Base-by-base conservation (phyloP, 2,888 invertebrate species). In the Hyppa rectilinea region DNA sequence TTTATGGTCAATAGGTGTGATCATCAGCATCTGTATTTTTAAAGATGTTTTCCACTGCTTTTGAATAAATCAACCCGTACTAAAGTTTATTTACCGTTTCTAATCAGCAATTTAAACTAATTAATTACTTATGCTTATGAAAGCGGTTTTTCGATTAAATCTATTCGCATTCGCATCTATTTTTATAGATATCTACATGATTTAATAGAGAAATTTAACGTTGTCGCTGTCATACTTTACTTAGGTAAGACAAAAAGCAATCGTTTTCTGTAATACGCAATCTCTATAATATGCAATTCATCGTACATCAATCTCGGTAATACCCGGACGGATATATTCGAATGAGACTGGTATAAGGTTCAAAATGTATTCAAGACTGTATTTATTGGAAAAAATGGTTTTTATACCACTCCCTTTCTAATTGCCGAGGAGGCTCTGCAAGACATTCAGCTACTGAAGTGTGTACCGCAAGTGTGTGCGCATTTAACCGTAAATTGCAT, bases 211-310 rank as follows among this genome's bases (percentile, higher is more conserved):
- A 74, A 64, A 75, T 45, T 64, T 38, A 26, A 38, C 47, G 20
- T 38, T 64, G 14, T 40, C 36, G 52, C 36, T 64, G 36, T 47
- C 29, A 26, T 40, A 52, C 53, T 61, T 58, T 56, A 47, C 40
- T 45, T 23, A n/a, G 12, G 10, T 62, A 65, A 62, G 70, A 80
- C 71, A 52, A 56, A 63, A 69, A 59, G 9, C 20, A 43, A 47
- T 66, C 38, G 53, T 58, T 36, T 62, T 73, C 56, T 77, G 61
- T 55, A 53, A 58, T 58, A 64, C 36, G 53, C 43, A 74, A 77
- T 68, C 52, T 56, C 31, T 9, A 45, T 64, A 64, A 73, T 43
- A 59, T 67, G 74, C 70, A 67, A 80, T 52, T 78, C 78, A 74
- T 59, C 43, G 43, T 52, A 45, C 61, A 78, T 56, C 58, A 59